Evolutionary conservation across 2,113 vertebrate species (phyloP).

Genomic region (Protobothrops mucrosquamatus): DNA sequence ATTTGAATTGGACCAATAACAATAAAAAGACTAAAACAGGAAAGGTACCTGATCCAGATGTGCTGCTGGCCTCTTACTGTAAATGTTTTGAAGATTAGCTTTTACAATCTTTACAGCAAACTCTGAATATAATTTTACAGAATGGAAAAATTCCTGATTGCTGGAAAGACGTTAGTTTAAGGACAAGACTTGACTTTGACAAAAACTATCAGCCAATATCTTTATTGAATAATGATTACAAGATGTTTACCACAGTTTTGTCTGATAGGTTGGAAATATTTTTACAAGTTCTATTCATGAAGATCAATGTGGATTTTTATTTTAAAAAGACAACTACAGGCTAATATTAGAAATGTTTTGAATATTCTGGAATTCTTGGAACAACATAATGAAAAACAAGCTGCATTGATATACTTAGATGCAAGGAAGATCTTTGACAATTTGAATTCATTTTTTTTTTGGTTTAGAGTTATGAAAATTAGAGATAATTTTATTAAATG

Average conservation of each 20-base stretch:
- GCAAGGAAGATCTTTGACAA: neutral
- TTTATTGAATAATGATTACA: neutral
- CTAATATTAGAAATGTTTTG: neutral
- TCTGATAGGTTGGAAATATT: neutral
- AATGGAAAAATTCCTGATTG: neutral
- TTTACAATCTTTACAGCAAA: neutral
- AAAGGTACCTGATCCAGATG: too few species aligned
- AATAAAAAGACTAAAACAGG: too few species aligned
- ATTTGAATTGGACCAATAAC: too few species aligned
- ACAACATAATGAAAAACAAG: neutral
- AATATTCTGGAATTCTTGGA: neutral
- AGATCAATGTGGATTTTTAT: neutral
- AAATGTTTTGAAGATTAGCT: neutral
- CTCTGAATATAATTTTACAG: neutral
- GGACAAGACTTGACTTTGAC: neutral
- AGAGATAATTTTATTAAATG: neutral
- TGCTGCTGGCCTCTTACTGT: neutral
- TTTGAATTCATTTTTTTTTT: neutral
- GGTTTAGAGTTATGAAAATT: neutral
- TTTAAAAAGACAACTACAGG: neutral
- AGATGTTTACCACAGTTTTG: neutral
- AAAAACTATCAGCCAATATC: neutral
- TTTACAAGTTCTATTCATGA: neutral
- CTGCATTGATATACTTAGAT: neutral
- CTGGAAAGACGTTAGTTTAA: neutral